phyloP scores from a whole-genome alignment of 2,888 invertebrate species.

The Drosophila quasianomalipes region DNA sequence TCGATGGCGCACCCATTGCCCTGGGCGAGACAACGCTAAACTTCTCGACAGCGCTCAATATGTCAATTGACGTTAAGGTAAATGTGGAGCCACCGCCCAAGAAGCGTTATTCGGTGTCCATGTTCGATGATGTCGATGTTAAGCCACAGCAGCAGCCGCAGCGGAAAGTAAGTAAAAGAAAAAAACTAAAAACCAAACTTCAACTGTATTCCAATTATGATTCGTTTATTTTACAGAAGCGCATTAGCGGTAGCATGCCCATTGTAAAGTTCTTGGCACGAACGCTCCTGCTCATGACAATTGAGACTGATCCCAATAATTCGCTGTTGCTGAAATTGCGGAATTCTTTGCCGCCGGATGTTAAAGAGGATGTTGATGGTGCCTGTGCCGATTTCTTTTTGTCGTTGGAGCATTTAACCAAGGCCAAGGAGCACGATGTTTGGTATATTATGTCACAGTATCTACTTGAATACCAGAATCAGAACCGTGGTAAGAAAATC shows the following conservation, averaged over 20 bases:
- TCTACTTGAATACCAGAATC: conserved; percentile 80
- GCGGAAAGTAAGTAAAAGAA: conserved; percentile 55
- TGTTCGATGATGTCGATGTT: conserved; percentile 83
- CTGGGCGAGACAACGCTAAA: conserved; percentile 70
- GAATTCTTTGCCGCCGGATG: conserved; percentile 45
- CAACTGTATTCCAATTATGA: background rate
- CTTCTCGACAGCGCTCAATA: conserved; percentile 65
- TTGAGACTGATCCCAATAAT: conserved; percentile 67
- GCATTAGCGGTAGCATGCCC: conserved; percentile 68
- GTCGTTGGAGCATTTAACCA: conserved; percentile 81
- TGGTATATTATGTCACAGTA: conserved; percentile 83
- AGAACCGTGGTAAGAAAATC: conserved; percentile 60
- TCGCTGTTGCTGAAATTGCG: conserved; percentile 67
- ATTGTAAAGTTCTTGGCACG: conserved; percentile 81
- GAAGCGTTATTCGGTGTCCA: conserved; percentile 82
- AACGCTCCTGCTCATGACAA: conserved; percentile 75
- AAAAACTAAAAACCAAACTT: background rate
- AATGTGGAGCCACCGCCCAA: conserved; percentile 40
- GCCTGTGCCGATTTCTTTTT: conserved; percentile 79
- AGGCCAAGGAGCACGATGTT: conserved; percentile 82
- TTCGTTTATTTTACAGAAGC: conserved; percentile 32
- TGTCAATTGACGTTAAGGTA: conserved; percentile 67
- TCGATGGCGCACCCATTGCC: conserved; percentile 65
- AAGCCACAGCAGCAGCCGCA: conserved; percentile 59
- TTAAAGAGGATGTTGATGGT: conserved; percentile 62